Conservation (phyloP, 2,797 vertebrate species). For the Tragelaphus eurycerus region DNA sequence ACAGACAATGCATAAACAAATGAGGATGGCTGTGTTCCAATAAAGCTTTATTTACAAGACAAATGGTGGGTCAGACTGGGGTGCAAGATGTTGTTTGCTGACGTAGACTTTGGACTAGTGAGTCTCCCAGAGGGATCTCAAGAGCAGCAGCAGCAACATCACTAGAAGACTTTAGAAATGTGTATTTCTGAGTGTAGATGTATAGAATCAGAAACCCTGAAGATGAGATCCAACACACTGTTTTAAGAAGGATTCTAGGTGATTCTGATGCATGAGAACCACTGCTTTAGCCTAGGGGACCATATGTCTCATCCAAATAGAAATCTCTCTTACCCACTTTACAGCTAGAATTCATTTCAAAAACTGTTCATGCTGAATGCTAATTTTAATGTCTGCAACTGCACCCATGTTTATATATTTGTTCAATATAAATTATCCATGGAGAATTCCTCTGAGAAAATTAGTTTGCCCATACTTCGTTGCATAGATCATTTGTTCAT, state of each 20-base stretch:
- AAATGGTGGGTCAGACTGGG: background rate
- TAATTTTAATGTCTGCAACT: background rate
- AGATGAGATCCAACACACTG: background rate
- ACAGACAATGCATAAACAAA: background rate
- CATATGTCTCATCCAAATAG: background rate
- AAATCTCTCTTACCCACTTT: background rate
- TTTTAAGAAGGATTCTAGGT: background rate
- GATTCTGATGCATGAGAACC: background rate
- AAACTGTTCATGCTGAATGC: background rate
- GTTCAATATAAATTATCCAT: slow-evolving; percentile 43
- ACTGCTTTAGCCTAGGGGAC: background rate
- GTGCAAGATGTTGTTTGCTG: background rate
- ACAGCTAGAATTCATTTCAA: slow-evolving; percentile 6
- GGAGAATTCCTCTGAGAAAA: slow-evolving; percentile 53
- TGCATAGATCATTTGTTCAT: slow-evolving; percentile 38
- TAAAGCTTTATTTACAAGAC: slow-evolving; percentile 28
- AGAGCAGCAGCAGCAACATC: background rate
- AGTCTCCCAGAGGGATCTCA: background rate
- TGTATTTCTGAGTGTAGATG: background rate
- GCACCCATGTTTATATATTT: slow-evolving; percentile 19
- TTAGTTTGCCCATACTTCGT: slow-evolving; percentile 3
- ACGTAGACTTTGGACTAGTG: background rate
- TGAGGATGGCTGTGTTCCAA: background rate
- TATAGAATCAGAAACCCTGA: background rate
- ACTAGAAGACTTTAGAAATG: background rate